A percentile compares a stretch with the other conserved stretches of the same genome.
phyloP scores from a whole-genome alignment of 2,797 vertebrate species.

The Enteromius fasciolatus region DNA sequence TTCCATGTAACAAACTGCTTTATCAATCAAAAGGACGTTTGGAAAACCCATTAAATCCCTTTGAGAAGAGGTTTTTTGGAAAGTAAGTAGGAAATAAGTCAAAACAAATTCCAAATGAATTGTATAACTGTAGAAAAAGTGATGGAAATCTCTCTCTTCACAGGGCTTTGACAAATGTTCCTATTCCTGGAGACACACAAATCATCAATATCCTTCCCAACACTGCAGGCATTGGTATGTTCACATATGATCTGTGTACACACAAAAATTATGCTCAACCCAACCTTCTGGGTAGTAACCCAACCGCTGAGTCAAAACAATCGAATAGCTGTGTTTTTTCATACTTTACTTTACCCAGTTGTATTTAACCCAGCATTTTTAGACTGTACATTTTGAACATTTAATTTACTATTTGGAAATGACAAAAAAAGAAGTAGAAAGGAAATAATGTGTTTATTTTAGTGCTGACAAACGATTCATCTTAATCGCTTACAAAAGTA shows the following conservation, averaged over 20 bases:
- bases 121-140: not conserved
- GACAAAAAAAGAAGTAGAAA: too few relatives aligned
- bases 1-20: conserved; percentile 79
- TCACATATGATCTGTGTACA: not conserved
- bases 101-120: not conserved
- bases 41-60: conserved; percentile 73
- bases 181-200: conserved; percentile 31
- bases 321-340: too few relatives aligned
- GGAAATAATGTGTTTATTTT: too few relatives aligned
- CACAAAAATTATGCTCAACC: too few relatives aligned
- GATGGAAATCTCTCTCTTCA: not conserved
- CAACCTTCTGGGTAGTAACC: too few relatives aligned
- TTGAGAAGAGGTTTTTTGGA: conserved; percentile 51
- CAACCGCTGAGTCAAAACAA: too few relatives aligned
- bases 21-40: conserved; percentile 79
- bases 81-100: not conserved
- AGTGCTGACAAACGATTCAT: too few relatives aligned
- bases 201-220: conserved; percentile 28
- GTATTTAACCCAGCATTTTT: too few relatives aligned
- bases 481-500: too few relatives aligned
- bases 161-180: conserved; percentile 17
- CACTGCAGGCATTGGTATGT: conserved; percentile 20
- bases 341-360: too few relatives aligned
- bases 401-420: too few relatives aligned
- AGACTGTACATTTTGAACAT: too few relatives aligned